Percentiles rank a stretch among this genome's conserved stretches.
These are phyloP conservation scores for Morpho achilles DNA, from an alignment of 2,888 invertebrate genomes.

Conservation along the genomic window DNA sequence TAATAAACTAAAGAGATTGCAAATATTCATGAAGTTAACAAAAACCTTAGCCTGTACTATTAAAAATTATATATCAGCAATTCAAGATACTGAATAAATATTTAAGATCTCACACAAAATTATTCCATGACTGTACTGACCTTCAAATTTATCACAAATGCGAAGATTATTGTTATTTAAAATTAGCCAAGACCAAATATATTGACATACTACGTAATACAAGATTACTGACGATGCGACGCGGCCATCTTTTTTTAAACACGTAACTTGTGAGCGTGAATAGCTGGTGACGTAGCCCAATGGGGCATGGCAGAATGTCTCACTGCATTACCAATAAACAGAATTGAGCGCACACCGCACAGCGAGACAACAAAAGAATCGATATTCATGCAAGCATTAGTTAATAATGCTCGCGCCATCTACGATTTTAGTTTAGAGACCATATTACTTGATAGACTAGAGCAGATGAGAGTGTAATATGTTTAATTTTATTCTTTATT, in stretches of 20 bases:
- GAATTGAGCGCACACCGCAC: constrained; percentile 39
- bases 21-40: no score
- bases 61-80: no score
- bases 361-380: constrained; percentile 60
- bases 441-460: not conserved
- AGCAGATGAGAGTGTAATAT: not conserved
- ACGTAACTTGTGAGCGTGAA: constrained; percentile 49
- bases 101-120: no score
- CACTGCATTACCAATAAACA: constrained; percentile 44
- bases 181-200: not conserved
- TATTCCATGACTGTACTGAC: no score
- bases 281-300: constrained; percentile 43
- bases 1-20: no score
- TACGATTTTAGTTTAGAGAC: constrained; percentile 1
- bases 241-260: constrained; percentile 53
- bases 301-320: constrained; percentile 46
- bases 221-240: constrained; percentile 20
- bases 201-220: not conserved
- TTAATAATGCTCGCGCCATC: constrained; percentile 27
- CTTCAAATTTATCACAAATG: no score
- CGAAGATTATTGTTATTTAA: no score
- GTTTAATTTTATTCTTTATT: no score
- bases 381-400: constrained; percentile 46
- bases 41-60: no score
- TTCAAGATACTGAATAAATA: no score